Base-by-base conservation (phyloP, 2,888 invertebrate genomes). In the Dryobotodes eremita region DNA sequence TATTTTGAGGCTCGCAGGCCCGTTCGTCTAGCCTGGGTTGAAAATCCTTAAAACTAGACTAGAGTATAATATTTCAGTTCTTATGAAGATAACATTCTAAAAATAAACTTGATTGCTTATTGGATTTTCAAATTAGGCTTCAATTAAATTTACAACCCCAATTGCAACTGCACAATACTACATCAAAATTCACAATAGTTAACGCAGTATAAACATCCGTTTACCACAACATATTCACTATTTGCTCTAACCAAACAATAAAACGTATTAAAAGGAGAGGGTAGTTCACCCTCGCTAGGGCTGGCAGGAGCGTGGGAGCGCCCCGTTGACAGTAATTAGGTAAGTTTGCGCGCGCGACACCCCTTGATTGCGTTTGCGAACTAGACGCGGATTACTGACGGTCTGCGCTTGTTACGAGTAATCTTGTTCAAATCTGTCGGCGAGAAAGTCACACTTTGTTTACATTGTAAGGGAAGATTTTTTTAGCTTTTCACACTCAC, bases 271-370 rank as follows among this genome's bases (percentile, higher is more conserved):
- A 90, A 90, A 81, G 77, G 84, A 87, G 88, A 89, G 92, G 90
- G 92, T 87, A 80, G 77, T 80, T 69, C 79, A 78, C 87, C 74
- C 77, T 69, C 75, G 23, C 69, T 77, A 85, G 86, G 84, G 87
- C 73, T 71, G 79, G 50, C 71, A 62, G 70, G 89, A 93, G 92
- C 95, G 95, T 95, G 95, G 95, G 95, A 95, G 94, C 90, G 93
- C 89, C 86, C 86, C 87, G 90, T 91, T 93, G 93, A 92, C 92
- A 86, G 93, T 93, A 95, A 96, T 96, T 96, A 95, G 93, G 91
- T 92, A 91, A 90, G 93, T 87, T 87, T 92, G 92, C 89, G 85
- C 83, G 88, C 81, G 85, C 88, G 87, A 90, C 88, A 89, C 84
- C 88, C 89, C 87, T 86, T 81, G 85, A 82, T 88, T 88, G 80